These are phyloP conservation scores for Mamestra configurata DNA, from an alignment of 1,140 invertebrate species.

Conservation along the genomic window DNA sequence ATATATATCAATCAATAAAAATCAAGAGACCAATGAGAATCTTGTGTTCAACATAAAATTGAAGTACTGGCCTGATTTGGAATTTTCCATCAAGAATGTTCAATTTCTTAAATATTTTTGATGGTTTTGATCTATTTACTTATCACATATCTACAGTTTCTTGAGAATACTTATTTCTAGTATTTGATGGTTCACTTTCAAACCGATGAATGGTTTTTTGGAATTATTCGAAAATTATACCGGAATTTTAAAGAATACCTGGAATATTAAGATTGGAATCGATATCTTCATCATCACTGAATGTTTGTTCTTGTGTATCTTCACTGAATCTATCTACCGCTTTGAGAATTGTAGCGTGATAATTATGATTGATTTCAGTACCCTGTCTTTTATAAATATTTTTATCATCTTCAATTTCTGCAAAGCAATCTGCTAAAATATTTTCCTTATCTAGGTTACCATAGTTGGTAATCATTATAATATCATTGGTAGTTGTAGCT, in stretches of 20 bases:
- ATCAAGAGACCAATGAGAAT: not conserved
- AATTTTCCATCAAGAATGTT: no score
- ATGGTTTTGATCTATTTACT: not conserved
- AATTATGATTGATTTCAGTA: not conserved
- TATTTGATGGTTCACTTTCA: not conserved
- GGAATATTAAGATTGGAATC: no score
- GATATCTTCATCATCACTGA: no score
- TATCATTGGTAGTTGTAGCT: slow-evolving; percentile 67
- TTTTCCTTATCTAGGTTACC: not conserved
- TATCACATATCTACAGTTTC: not conserved
- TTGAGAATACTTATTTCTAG: not conserved
- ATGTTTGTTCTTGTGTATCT: no score
- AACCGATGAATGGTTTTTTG: no score
- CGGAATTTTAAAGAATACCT: no score
- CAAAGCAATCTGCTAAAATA: not conserved
- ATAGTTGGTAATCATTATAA: slow-evolving; percentile 34
- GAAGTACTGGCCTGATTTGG: not conserved
- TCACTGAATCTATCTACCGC: not conserved
- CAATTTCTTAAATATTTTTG: not conserved
- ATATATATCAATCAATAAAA: not conserved
- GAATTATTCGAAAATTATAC: no score
- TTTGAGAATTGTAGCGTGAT: not conserved
- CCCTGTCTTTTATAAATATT: not conserved
- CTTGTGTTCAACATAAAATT: not conserved
- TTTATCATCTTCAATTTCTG: not conserved